Base-by-base conservation (phyloP, 2,797 vertebrate species). In the Graptemys geographica region DNA sequence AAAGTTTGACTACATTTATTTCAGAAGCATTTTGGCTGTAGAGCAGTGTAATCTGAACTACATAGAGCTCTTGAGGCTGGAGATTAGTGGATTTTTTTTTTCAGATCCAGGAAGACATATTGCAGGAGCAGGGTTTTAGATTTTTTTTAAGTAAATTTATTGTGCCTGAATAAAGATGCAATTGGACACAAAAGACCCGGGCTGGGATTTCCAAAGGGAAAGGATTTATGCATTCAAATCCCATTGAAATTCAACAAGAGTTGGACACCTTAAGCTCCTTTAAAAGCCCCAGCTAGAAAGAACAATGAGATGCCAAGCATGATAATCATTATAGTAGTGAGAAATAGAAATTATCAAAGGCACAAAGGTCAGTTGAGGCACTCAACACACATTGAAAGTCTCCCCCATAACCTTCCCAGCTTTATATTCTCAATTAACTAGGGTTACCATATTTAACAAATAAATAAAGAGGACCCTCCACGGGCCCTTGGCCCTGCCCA, bases 341-440 rank as follows among this genome's bases (percentile, higher is more conserved):
- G 62, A 69, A 69, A 69, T 18, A 65, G 33, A 65, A 65, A 65
- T n/a, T 21, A 65, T 11, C 21, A 33, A 37, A 44, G 15, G 7
- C 47, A 62, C 52, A n/a, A 78, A 19, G 5, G 33, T 78, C 88
- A 49, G 1, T 2, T 83, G 56, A 79, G 47, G 15, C 83, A 2
- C 7, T 87, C 3, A 1, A 6, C 3, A 13, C 90, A 62, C 2
- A 41, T 41, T 56, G 13, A n/a, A 84, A 33, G 57, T 5, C 0
- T 62, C 15, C 11, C 47, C 8, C 8, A 0, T 0, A 69, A 52
- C 8, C 33, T n/a, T 16, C 18, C 33, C 33, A 4, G 33, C 44
- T 79, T n/a, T 51, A 11, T 11, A 47, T 10, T 92, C 25, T 84
- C 92, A 23, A 52, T 6, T 57, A 81, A 65, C 7, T 41, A 41